These are phyloP conservation scores for Oreocharis arfaki DNA, from an alignment of 2,113 vertebrate species.

Conservation along the genomic window DNA sequence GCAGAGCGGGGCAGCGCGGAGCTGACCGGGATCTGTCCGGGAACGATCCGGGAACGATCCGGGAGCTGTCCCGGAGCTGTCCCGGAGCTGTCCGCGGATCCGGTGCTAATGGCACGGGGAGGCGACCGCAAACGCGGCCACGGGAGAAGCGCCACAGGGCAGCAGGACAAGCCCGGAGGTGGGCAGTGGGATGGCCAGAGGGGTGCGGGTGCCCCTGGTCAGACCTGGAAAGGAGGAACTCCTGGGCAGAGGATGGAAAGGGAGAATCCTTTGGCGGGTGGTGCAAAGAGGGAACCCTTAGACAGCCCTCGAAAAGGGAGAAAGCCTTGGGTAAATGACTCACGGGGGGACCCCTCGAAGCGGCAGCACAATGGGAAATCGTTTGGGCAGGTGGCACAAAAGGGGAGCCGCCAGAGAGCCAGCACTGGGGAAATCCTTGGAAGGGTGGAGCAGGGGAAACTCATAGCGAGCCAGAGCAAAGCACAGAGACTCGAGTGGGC, in stretches of 20 bases:
- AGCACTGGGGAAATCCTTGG: neutral
- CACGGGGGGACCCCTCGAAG: neutral
- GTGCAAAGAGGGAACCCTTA: neutral
- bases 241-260: neutral
- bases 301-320: neutral
- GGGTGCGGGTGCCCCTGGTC: neutral
- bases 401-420: neutral
- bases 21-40: neutral
- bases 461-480: neutral
- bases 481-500: fast-evolving
- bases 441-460: neutral
- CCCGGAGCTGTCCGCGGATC: neutral
- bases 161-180: neutral
- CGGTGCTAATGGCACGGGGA: neutral
- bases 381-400: neutral
- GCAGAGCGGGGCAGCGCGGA: neutral
- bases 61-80: fast-evolving
- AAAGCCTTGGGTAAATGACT: neutral
- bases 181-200: neutral
- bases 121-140: fast-evolving
- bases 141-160: fast-evolving
- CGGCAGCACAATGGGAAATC: fast-evolving
- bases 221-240: neutral
- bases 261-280: neutral
- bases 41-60: neutral